These are phyloP conservation scores for Sesamia nonagrioides DNA, from an alignment of 1,140 invertebrate species.

Conservation along the genomic window DNA sequence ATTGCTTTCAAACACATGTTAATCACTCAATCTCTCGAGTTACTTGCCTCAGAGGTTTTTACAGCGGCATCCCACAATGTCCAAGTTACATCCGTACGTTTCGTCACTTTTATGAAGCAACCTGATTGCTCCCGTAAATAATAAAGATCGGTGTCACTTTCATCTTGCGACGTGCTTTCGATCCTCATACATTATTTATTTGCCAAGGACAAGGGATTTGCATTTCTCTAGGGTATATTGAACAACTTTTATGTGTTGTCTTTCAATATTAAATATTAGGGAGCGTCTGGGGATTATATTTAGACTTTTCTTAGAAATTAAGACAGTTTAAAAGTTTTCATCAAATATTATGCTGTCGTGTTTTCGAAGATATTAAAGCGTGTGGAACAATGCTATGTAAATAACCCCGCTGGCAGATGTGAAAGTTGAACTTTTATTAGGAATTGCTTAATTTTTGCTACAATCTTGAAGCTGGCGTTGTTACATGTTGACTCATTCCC, in stretches of 20 bases:
- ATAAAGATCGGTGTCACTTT: slow-evolving; percentile 41
- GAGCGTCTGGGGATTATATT: slow-evolving; percentile 62
- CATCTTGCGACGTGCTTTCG: slow-evolving; percentile 45
- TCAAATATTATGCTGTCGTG: slow-evolving; percentile 59
- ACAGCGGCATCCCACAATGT: slow-evolving; percentile 7
- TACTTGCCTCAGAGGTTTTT: neutral
- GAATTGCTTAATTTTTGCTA: slow-evolving; percentile 24
- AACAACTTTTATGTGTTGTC: slow-evolving; percentile 80
- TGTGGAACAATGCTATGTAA: neutral
- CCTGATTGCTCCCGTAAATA: slow-evolving; percentile 43
- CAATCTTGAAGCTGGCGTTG: neutral
- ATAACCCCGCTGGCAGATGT: slow-evolving; percentile 6
- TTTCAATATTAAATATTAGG: slow-evolving; percentile 77
- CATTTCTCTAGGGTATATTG: slow-evolving; percentile 74
- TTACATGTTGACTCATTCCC: neutral
- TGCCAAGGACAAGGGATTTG: slow-evolving; percentile 69
- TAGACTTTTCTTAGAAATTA: slow-evolving; percentile 64
- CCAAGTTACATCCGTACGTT: slow-evolving; percentile 4
- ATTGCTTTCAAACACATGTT: neutral
- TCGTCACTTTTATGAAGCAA: slow-evolving; percentile 33
- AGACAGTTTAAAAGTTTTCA: slow-evolving; percentile 63
- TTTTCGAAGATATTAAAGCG: slow-evolving; percentile 24
- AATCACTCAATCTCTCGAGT: neutral
- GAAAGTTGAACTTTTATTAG: neutral
- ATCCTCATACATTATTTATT: slow-evolving; percentile 78